Percentiles rank a stretch among this genome's conserved stretches.
Evolutionary conservation across 2,888 invertebrate species (phyloP).

Genomic region (Hydraecia micacea): DNA sequence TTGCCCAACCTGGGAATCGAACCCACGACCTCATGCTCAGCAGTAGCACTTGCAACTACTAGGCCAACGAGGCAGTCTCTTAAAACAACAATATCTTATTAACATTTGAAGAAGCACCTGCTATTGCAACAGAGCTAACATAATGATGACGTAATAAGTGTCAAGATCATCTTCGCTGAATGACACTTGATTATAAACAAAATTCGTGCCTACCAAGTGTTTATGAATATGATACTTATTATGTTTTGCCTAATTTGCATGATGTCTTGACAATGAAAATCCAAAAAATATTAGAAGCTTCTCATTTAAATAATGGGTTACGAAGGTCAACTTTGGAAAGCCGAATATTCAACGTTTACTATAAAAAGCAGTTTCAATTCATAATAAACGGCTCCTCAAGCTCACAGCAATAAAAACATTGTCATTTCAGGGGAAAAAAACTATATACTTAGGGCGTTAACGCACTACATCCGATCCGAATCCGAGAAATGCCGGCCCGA

Average conservation of each 20-base stretch:
- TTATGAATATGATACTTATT: constrained; percentile 30
- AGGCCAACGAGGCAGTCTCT: not conserved
- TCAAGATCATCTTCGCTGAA: constrained; percentile 47
- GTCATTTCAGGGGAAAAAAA: not conserved
- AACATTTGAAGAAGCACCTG: constrained; percentile 14
- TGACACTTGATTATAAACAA: constrained; percentile 46
- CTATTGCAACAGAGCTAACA: constrained; percentile 33
- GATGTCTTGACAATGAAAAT: constrained; percentile 21
- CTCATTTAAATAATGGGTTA: constrained; percentile 7
- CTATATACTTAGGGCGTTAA: not conserved
- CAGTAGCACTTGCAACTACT: not conserved
- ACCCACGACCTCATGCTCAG: too few relatives aligned
- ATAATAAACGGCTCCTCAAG: not conserved
- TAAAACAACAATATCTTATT: constrained; percentile 16
- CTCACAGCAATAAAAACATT: not conserved
- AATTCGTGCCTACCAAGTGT: constrained; percentile 22
- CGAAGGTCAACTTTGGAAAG: constrained; percentile 10
- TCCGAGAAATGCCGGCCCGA: too few relatives aligned
- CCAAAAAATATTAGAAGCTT: constrained; percentile 22
- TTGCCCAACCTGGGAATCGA: too few relatives aligned
- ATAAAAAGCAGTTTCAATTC: not conserved
- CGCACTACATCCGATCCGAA: too few relatives aligned
- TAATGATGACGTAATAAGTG: constrained; percentile 28
- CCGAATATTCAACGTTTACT: not conserved
- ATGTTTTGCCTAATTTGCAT: constrained; percentile 31